These are phyloP conservation scores for Pseudomyrmex pallidus DNA, from an alignment of 1,140 invertebrate genomes.

Conservation along the genomic window DNA sequence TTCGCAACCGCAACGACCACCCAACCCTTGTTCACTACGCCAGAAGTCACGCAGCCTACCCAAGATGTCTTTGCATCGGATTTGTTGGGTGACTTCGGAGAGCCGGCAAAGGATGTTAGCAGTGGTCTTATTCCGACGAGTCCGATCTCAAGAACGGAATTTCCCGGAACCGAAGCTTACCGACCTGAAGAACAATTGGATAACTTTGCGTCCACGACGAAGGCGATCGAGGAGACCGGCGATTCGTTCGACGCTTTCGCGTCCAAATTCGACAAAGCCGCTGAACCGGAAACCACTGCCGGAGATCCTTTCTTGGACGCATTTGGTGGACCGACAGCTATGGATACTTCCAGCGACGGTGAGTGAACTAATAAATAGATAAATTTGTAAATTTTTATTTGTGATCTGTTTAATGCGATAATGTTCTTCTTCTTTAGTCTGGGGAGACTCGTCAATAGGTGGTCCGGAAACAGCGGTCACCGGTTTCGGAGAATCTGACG, in stretches of 20 bases:
- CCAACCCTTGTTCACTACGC: slow-evolving; percentile 28
- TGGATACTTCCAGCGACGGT: slow-evolving; percentile 85
- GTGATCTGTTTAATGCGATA: background rate
- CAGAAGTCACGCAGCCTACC: slow-evolving; percentile 32
- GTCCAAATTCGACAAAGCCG: slow-evolving; percentile 92
- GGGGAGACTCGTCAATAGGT: slow-evolving; percentile 86
- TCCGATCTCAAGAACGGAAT: slow-evolving; percentile 77
- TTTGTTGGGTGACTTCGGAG: slow-evolving; percentile 77
- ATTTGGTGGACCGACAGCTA: slow-evolving; percentile 83
- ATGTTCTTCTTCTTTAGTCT: slow-evolving; percentile 81
- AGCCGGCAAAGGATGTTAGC: slow-evolving; percentile 37
- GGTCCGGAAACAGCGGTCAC: slow-evolving; percentile 81
- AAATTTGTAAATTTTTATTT: background rate
- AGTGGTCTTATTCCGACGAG: slow-evolving; percentile 65
- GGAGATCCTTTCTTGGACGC: slow-evolving; percentile 86
- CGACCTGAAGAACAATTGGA: slow-evolving; percentile 74
- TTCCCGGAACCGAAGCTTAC: slow-evolving; percentile 71
- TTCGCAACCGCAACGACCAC: slow-evolving; percentile 15
- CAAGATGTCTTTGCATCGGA: slow-evolving; percentile 72
- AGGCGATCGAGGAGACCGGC: slow-evolving; percentile 81
- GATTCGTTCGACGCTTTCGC: slow-evolving; percentile 94
- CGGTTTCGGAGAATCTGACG: slow-evolving; percentile 90
- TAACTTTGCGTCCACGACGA: slow-evolving; percentile 78
- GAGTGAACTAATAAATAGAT: slow-evolving; percentile 16
- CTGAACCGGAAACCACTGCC: slow-evolving; percentile 83